A percentile compares a stretch with the other conserved stretches of the same genome.
These are phyloP conservation scores for Plagodis pulveraria DNA, from an alignment of 2,888 invertebrate genomes.

Conservation along the genomic window DNA sequence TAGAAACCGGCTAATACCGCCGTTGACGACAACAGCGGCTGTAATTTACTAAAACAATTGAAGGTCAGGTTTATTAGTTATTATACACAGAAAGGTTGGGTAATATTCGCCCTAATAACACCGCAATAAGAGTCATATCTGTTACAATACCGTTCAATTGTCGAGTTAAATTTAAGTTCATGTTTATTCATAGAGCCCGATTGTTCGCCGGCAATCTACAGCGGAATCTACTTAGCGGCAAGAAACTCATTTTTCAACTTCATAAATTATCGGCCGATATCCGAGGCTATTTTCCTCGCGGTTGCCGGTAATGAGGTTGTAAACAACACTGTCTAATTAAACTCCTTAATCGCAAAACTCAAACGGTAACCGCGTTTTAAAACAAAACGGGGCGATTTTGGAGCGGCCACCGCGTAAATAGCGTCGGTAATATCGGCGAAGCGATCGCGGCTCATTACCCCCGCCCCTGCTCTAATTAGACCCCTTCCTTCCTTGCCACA, in stretches of 20 bases:
- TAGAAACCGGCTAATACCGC: constrained; percentile 35
- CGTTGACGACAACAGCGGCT: constrained; percentile 38
- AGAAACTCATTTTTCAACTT: constrained; percentile 80
- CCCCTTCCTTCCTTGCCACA: constrained; percentile 57
- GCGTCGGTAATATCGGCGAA: constrained; percentile 81
- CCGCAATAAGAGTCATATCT: constrained; percentile 44
- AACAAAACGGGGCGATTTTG: constrained; percentile 84
- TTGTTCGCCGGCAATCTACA: constrained; percentile 65
- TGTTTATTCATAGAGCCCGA: constrained; percentile 68
- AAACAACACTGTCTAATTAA: constrained; percentile 84
- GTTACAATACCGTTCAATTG: constrained; percentile 19
- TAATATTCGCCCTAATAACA: constrained; percentile 41
- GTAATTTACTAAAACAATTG: constrained; percentile 58
- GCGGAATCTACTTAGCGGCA: constrained; percentile 65
- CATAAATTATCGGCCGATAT: constrained; percentile 80
- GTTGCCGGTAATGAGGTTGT: constrained; percentile 81
- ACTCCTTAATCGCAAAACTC: constrained; percentile 85
- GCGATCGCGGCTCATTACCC: constrained; percentile 84
- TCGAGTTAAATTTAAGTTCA: constrained; percentile 52
- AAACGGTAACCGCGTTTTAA: constrained; percentile 83
- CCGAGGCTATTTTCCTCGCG: constrained; percentile 70
- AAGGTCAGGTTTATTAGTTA: constrained; percentile 47
- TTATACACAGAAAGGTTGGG: constrained; percentile 26
- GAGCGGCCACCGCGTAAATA: constrained; percentile 82
- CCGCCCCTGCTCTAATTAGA: constrained; percentile 78